Conservation (phyloP, 2,888 invertebrate species). For the Drosophila anomalata region DNA sequence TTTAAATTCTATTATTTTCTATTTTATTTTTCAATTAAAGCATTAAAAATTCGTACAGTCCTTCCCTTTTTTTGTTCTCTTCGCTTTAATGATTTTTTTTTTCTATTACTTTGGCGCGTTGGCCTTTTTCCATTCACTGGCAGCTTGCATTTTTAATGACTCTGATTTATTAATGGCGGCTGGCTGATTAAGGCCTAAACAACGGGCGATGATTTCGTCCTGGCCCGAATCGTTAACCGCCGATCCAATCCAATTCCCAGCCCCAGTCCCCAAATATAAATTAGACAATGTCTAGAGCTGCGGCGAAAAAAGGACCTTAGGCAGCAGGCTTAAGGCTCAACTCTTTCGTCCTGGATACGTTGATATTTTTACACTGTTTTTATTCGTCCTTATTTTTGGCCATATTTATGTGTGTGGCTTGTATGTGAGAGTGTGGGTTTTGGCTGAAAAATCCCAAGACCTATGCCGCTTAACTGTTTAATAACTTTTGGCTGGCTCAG, state of each 20-base stretch:
- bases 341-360: slow-evolving; percentile 47
- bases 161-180: slow-evolving; percentile 83
- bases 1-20: not conserved
- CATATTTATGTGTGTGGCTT: slow-evolving; percentile 1
- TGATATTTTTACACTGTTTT: not conserved
- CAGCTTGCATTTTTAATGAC: slow-evolving; percentile 83
- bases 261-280: slow-evolving; percentile 57
- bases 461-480: slow-evolving; percentile 78
- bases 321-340: slow-evolving; percentile 25
- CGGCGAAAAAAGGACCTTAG: slow-evolving; percentile 24
- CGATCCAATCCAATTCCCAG: not conserved
- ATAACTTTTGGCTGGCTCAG: slow-evolving; percentile 68
- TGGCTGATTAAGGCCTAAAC: slow-evolving; percentile 81
- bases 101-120: slow-evolving; percentile 50
- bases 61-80: too few relatives aligned
- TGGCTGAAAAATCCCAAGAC: slow-evolving; percentile 39
- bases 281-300: slow-evolving; percentile 65
- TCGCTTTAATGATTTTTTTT: slow-evolving; percentile 10
- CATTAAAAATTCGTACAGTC: slow-evolving; percentile 8
- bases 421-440: not conserved
- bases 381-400: not conserved
- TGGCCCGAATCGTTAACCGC: not conserved
- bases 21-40: slow-evolving; percentile 12
- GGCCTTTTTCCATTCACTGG: slow-evolving; percentile 57
- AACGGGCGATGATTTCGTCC: slow-evolving; percentile 35